Evolutionary conservation across 2,888 invertebrate genomes (phyloP), one percentile per base, ranked within the genome.

Genomic region (Dasysyrphus albostriatus): DNA sequence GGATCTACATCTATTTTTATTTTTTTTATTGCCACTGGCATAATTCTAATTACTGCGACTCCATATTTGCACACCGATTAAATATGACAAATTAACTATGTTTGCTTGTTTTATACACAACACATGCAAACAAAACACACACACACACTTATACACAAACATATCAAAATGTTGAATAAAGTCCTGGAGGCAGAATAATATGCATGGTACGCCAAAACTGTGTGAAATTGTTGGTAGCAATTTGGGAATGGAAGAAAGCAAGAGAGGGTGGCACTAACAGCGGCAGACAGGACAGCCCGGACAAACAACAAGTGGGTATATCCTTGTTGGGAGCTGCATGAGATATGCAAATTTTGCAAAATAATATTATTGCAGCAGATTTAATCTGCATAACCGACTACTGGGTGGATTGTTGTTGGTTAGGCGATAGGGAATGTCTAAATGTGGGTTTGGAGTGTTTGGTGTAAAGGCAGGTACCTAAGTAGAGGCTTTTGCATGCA

Each of bases 331-430:
- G 63, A 63, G 32, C 16, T 49, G 65, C 70, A 72, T 65, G 82
- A 87, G 82, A 87, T 87, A 87, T 87, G 87, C 82, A 87, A 87
- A 87, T 87, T 87, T 72, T 59, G 82, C 87, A 82, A 83, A 87
- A 87, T 83, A 82, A 79, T 87, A 87, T 87, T 82, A 87, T 87
- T 75, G 82, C 87, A 78, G 72, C 78, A 74, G 78, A 87, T 83
- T 82, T 59, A 82, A 87, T 87, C 82, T 83, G 78, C 87, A 83
- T 83, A 87, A 75, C 47, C 78, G 78, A n/a, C n/a, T n/a, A 69
- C 73, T 77, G 47, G 39, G 39, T 58, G 73, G 61, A 73, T 56
- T 61, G 67, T 16, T 61, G 12, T 39, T 56, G 51, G 49, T 59
- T 29, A 39, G 49, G 56, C 47, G 24, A 16, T 10, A 37, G 39